Base-by-base conservation (phyloP, 1,140 invertebrate species). In the Lerema accius region DNA sequence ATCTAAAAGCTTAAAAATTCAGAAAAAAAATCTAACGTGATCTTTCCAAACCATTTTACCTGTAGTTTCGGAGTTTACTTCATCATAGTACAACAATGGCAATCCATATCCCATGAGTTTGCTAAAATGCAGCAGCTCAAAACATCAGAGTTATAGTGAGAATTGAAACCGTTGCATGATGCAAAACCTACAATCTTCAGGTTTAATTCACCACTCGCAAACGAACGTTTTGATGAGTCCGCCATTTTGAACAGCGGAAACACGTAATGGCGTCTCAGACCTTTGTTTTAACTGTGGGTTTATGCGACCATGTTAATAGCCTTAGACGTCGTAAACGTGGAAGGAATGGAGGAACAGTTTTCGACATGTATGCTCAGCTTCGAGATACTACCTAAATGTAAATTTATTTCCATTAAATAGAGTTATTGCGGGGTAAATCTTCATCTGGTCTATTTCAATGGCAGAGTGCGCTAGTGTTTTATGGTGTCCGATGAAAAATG, bases 151-250 rank as follows among this genome's bases (percentile, higher is more conserved):
- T 55, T 39, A 55, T 43, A 42, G 51, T 28, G 16, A 28, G 39
- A 55, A 43, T 39, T n/a, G 42, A 55, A 55, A 43, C 35, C 3
- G 13, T 23, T 43, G 42, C 15, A 10, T n/a, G n/a, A n/a, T n/a
- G n/a, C n/a, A n/a, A n/a, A n/a, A n/a, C n/a, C n/a, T n/a, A n/a
- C n/a, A n/a, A 46, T 43, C 48, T 37, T 65, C 50, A 55, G 39
- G 53, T 65, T 56, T 60, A 66, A 63, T 28, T 51, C 60, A 28
- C 49, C 42, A n/a, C 28, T 43, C 62, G 63, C 45, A 65, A 58
- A 51, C 63, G 37, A 45, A 43, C 37, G 16, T 32, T 65, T 55
- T 64, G 53, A 65, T 58, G 45, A 58, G 46, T 42, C 53, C 23
- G 63, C 63, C 63, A 65, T 55, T 55, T 55, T 55, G 19, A 55